phyloP scores from a whole-genome alignment of 30 jellyfish, hydroid and myxozoan genomes.

The Cassiopea xamachana region DNA sequence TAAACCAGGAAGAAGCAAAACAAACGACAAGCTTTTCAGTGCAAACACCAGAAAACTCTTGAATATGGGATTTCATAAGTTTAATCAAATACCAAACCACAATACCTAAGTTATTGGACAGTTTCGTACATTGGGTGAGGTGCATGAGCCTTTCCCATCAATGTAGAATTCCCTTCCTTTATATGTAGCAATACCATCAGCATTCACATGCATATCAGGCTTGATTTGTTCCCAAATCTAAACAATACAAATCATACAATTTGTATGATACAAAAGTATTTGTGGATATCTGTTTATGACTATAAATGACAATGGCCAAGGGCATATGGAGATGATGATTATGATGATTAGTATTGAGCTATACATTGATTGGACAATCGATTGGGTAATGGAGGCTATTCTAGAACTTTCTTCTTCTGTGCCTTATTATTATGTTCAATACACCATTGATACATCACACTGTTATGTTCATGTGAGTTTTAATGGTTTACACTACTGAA shows the following conservation, averaged over 20 bases:
- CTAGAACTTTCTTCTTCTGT: no score
- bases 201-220: constrained; percentile 84
- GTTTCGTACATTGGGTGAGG: constrained; percentile 76
- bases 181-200: constrained; percentile 87
- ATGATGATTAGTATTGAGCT: no score
- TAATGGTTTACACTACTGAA: no score
- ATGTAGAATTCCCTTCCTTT: constrained; percentile 73
- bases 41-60: not conserved
- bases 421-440: no score
- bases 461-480: no score
- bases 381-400: no score
- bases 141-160: constrained; percentile 82
- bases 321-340: no score
- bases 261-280: no score
- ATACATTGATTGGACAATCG: no score
- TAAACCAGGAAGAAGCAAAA: not conserved
- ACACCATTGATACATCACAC: no score
- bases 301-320: no score
- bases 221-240: constrained; percentile 96
- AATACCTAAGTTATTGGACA: constrained; percentile 80
- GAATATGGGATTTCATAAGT: not conserved
- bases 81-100: not conserved
- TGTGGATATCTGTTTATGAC: no score
- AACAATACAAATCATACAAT: not conserved
- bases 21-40: not conserved